phyloP scores from a whole-genome alignment of 1,140 invertebrate species.

The Leguminivora glycinivorella region DNA sequence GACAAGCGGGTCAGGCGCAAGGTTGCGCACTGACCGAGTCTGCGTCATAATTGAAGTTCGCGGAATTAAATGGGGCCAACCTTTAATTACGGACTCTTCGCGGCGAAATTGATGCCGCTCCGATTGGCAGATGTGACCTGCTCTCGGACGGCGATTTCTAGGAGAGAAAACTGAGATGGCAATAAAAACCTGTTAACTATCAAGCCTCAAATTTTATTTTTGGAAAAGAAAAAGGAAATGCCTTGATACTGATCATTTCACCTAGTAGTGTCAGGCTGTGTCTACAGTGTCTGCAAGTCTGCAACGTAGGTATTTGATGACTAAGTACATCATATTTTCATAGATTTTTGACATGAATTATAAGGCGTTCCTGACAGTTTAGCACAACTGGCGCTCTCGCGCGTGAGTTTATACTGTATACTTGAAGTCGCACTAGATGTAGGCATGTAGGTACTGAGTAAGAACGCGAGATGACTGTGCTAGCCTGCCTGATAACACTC shows the following conservation, averaged over 20 bases:
- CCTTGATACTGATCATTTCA: background rate
- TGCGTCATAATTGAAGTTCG: background rate
- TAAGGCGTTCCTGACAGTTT: too few species aligned
- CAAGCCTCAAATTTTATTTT: background rate
- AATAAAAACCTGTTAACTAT: background rate
- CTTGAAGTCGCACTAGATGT: too few species aligned
- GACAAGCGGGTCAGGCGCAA: background rate
- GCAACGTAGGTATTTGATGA: too few species aligned
- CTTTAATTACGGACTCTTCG: background rate
- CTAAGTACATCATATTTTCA: too few species aligned
- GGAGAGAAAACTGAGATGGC: background rate
- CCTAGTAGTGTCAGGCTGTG: too few species aligned
- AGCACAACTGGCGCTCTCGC: too few species aligned
- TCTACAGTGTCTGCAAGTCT: too few species aligned
- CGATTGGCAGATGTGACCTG: constrained; percentile 1
- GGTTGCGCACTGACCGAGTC: background rate
- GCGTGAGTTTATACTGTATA: too few species aligned
- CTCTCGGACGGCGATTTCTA: background rate
- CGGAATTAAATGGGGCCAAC: background rate
- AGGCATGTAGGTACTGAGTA: too few species aligned
- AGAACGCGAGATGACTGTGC: too few species aligned
- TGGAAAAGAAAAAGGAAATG: background rate
- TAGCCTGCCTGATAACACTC: too few species aligned
- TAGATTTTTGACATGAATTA: too few species aligned
- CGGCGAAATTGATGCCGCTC: constrained; percentile 8